Conservation (phyloP, 2,888 invertebrate genomes). For the Nomada ferruginata region DNA sequence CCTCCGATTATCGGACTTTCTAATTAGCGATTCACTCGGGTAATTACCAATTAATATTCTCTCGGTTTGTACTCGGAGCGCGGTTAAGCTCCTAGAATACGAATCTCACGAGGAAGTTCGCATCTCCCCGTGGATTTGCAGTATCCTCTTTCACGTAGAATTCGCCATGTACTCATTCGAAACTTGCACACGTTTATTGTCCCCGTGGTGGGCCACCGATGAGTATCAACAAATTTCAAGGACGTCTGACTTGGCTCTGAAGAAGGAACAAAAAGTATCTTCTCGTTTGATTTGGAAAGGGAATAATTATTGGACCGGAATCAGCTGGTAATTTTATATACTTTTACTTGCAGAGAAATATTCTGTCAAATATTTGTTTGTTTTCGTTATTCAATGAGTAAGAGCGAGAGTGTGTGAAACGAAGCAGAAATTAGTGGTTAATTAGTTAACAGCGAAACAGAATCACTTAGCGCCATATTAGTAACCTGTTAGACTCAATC, state of each 20-base stretch:
- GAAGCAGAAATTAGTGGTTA: neutral
- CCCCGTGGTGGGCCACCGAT: neutral
- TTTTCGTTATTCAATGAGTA: neutral
- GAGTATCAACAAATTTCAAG: neutral
- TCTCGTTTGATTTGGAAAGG: neutral
- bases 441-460: neutral
- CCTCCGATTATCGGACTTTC: constrained; percentile 53
- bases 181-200: neutral
- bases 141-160: neutral
- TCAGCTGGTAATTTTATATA: neutral
- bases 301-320: too few species aligned
- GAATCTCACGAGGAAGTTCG: neutral
- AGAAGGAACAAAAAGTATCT: neutral
- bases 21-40: constrained; percentile 59
- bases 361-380: too few species aligned
- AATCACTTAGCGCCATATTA: neutral
- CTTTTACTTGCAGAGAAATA: too few species aligned
- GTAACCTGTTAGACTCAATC: neutral
- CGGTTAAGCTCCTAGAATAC: constrained; percentile 4
- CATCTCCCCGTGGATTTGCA: neutral
- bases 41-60: constrained; percentile 63
- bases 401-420: neutral
- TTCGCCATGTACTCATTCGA: neutral
- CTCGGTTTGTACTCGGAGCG: constrained; percentile 16
- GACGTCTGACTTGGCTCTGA: neutral